phyloP scores from a whole-genome alignment of 2,113 vertebrate species.

The Calyptommatus sinebrachiatus region DNA sequence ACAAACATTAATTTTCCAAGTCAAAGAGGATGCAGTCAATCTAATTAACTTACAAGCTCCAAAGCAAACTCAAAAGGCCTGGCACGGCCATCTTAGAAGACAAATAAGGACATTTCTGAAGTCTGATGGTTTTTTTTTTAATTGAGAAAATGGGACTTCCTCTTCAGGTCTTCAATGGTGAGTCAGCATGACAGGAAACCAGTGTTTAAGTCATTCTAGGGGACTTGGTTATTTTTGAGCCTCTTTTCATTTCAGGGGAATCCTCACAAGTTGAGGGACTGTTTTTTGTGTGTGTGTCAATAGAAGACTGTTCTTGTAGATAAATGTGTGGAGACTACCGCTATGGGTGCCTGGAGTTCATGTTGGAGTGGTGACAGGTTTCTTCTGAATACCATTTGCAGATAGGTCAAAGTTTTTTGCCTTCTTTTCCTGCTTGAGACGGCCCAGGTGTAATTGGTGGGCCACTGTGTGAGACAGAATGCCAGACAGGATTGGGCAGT shows the following conservation, averaged over 20 bases:
- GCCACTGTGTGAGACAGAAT: too few species aligned
- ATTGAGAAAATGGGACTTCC: neutral
- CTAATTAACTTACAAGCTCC: neutral
- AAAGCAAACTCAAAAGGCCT: conserved; percentile 13
- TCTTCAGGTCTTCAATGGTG: neutral
- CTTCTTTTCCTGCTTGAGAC: too few species aligned
- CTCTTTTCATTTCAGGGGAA: neutral
- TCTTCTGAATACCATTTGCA: too few species aligned
- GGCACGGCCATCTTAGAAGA: neutral
- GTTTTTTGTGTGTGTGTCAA: neutral
- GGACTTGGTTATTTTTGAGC: neutral
- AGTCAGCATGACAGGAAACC: neutral
- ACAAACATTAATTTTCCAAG: conserved; percentile 25
- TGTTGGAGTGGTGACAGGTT: too few species aligned
- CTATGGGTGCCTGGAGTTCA: too few species aligned
- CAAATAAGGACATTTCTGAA: too few species aligned
- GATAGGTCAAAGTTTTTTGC: too few species aligned
- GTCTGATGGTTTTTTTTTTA: neutral
- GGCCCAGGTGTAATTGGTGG: too few species aligned
- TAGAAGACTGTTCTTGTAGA: too few species aligned
- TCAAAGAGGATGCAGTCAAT: neutral
- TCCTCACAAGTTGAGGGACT: neutral
- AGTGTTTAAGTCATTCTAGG: neutral
- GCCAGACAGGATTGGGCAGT: too few species aligned
- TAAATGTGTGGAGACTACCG: too few species aligned